A percentile compares a stretch with the other conserved stretches of the same genome.
phyloP scores from a whole-genome alignment of 1,140 invertebrate species.

The Ephestia elutella region DNA sequence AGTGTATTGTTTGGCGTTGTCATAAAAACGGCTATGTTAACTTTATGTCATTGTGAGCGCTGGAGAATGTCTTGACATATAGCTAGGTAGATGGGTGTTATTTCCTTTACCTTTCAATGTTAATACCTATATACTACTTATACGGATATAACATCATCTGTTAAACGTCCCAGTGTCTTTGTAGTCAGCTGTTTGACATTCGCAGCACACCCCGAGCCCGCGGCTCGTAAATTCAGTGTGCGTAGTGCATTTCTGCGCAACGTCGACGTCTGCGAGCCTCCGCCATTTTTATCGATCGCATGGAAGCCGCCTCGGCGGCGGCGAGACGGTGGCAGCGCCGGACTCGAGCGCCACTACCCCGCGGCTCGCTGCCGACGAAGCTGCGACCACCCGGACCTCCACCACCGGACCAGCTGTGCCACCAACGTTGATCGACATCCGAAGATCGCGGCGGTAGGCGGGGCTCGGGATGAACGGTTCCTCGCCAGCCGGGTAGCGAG shows the following conservation, averaged over 20 bases:
- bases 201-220: constrained; percentile 29
- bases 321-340: constrained; percentile 21
- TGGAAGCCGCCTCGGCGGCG: constrained; percentile 7
- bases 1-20: constrained; percentile 3
- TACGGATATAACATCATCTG: constrained; percentile 15
- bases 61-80: not conserved
- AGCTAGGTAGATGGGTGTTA: not conserved
- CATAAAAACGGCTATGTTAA: constrained; percentile 1
- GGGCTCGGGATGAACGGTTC: constrained; percentile 8
- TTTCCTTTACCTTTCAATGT: not conserved
- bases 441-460: not conserved
- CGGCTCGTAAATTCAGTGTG: constrained; percentile 23
- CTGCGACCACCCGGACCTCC: constrained; percentile 5
- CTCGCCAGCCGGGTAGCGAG: constrained; percentile 1
- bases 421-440: not conserved
- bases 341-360: constrained; percentile 19
- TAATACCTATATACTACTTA: not conserved
- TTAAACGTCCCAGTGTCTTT: constrained; percentile 22
- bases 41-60: not conserved
- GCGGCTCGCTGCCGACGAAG: constrained; percentile 1
- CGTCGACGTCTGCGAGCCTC: constrained; percentile 22
- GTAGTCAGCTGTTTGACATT: constrained; percentile 66
- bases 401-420: constrained; percentile 2
- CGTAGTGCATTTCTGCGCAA: constrained; percentile 25
- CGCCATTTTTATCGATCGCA: constrained; percentile 29